Percentiles rank a stretch among this genome's conserved stretches.
These are phyloP conservation scores for Callyntrura sp. DNA, from an alignment of 2,888 invertebrate species.

Conservation along the genomic window DNA sequence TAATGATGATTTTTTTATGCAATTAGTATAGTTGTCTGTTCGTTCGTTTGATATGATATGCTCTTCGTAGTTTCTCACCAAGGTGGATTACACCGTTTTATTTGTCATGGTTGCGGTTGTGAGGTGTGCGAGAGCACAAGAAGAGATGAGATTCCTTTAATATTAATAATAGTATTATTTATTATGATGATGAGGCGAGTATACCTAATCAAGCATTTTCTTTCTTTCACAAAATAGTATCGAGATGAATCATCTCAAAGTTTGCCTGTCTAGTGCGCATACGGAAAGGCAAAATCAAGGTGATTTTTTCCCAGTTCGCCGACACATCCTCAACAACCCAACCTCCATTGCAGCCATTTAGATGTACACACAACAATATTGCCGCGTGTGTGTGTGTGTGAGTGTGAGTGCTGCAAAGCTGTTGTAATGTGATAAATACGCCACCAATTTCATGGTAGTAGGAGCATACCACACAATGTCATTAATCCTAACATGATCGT, in stretches of 20 bases:
- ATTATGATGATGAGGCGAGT: conserved; percentile 46
- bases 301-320: conserved; percentile 63
- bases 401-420: too few relatives aligned
- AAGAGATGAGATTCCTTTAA: too few relatives aligned
- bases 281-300: conserved; percentile 70
- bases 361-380: background rate
- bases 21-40: too few relatives aligned
- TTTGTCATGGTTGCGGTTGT: too few relatives aligned
- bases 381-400: too few relatives aligned
- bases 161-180: too few relatives aligned
- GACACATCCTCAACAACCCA: conserved; percentile 7
- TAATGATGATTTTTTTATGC: too few relatives aligned
- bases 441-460: background rate
- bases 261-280: background rate
- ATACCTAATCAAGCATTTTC: conserved; percentile 31
- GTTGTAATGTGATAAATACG: background rate
- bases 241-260: conserved; percentile 66
- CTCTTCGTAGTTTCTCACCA: too few relatives aligned
- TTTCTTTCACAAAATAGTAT: conserved; percentile 60
- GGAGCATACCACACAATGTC: conserved; percentile 7
- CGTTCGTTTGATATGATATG: too few relatives aligned
- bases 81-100: too few relatives aligned
- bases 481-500: conserved; percentile 21
- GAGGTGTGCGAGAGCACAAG: too few relatives aligned
- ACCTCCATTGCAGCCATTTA: background rate